phyloP scores from a whole-genome alignment of 2,113 vertebrate species.

The Platichthys flesus region DNA sequence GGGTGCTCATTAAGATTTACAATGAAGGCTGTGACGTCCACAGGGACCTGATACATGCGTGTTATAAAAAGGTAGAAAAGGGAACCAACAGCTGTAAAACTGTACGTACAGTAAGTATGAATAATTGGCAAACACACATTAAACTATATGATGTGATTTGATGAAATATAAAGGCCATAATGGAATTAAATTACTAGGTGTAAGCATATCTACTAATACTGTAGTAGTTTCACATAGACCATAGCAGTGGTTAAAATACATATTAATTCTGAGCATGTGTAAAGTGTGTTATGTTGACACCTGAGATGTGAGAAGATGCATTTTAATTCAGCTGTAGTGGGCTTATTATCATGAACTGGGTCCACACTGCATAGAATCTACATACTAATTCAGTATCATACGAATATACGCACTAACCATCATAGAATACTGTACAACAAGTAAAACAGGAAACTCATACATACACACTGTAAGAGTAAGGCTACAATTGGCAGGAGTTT shows the following conservation, averaged over 20 bases:
- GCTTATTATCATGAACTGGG: neutral
- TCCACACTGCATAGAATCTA: neutral
- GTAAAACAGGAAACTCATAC: too few species aligned
- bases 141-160: neutral
- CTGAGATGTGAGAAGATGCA: neutral
- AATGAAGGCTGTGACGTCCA: constrained; percentile 50
- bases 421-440: neutral
- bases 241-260: neutral
- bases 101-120: neutral
- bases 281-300: neutral
- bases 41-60: constrained; percentile 29
- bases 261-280: neutral
- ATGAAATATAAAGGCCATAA: neutral
- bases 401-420: neutral
- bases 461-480: too few species aligned
- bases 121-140: neutral
- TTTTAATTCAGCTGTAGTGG: neutral
- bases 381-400: neutral
- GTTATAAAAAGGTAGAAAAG: constrained; percentile 8
- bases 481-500: too few species aligned
- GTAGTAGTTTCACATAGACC: neutral
- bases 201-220: neutral
- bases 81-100: constrained; percentile 13
- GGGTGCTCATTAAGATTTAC: constrained; percentile 75
- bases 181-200: neutral